These are phyloP conservation scores for Baryphthengus martii DNA, from an alignment of 2,113 vertebrate species.

Conservation along the genomic window DNA sequence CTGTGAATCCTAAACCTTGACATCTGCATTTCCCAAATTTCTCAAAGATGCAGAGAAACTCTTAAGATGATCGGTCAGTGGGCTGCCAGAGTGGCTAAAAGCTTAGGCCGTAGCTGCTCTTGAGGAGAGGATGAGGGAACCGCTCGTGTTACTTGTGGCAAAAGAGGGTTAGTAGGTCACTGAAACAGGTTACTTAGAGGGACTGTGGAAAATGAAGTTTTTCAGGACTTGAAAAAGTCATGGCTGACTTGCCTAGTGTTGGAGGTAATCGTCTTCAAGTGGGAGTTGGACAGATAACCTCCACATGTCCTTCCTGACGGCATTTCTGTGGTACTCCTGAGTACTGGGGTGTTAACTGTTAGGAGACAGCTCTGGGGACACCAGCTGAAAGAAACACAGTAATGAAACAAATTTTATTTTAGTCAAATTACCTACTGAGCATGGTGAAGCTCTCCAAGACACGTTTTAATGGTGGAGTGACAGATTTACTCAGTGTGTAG, in stretches of 20 bases:
- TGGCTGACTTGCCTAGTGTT: background rate
- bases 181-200: background rate
- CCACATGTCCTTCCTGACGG: background rate
- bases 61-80: background rate
- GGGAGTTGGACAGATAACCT: background rate
- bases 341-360: background rate
- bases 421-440: background rate
- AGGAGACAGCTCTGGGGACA: background rate
- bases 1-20: too few relatives aligned
- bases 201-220: background rate
- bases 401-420: background rate
- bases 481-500: background rate
- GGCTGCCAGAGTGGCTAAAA: background rate
- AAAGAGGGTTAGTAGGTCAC: accelerated
- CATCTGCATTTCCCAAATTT: background rate
- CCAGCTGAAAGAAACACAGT: background rate
- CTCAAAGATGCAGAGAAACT: background rate
- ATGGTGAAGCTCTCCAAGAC: background rate
- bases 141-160: background rate
- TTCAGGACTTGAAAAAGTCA: background rate
- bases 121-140: background rate
- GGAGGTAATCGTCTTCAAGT: background rate
- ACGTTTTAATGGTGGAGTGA: background rate
- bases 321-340: background rate
- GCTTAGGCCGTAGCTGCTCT: background rate